Conservation (phyloP, 2,113 vertebrate genomes). For the Callithrix jacchus region DNA sequence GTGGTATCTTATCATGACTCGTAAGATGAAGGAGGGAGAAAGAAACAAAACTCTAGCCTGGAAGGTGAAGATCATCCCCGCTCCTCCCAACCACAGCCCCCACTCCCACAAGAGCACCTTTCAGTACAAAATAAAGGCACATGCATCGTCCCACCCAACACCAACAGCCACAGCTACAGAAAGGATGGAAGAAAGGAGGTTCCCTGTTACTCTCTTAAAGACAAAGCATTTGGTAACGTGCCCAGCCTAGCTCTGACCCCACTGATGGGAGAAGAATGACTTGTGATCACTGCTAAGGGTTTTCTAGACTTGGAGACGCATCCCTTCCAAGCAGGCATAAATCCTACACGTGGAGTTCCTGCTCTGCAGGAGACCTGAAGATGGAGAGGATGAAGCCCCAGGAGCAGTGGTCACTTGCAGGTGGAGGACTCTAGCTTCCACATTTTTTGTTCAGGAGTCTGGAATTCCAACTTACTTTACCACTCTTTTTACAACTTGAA, state of each 20-base stretch:
- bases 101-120: neutral
- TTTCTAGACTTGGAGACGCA: neutral
- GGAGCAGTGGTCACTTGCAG: neutral
- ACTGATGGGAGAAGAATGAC: neutral
- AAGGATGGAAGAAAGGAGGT: neutral
- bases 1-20: neutral
- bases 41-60: neutral
- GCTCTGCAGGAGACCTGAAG: neutral
- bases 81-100: no score
- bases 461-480: neutral
- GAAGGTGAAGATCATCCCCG: no score
- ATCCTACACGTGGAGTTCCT: accelerated
- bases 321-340: neutral
- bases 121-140: neutral
- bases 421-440: neutral
- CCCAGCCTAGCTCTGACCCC: neutral
- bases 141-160: accelerated
- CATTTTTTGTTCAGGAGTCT: neutral
- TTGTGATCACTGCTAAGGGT: neutral
- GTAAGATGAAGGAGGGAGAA: neutral
- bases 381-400: accelerated
- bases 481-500: neutral
- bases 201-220: neutral
- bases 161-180: neutral
- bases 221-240: neutral